Base-by-base conservation (phyloP, 2,797 vertebrate genomes). In the Taeniopygia guttata region DNA sequence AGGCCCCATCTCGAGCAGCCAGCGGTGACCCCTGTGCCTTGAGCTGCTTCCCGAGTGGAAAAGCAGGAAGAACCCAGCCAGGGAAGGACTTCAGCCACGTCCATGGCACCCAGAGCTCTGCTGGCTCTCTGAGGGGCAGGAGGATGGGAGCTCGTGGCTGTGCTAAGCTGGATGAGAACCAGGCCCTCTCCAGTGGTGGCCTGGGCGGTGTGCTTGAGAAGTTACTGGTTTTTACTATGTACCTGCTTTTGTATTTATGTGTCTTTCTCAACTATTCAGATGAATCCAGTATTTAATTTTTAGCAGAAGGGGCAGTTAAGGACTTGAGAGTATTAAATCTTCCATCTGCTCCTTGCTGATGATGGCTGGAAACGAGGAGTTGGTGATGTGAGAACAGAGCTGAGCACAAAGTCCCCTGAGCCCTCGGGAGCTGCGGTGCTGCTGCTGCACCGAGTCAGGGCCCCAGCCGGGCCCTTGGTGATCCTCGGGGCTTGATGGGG, bases 201-300 rank as follows among this genome's bases (percentile, higher is more conserved):
- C 67, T 1, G 56, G 90, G 85, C 14, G 2, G 27, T 62, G 46
- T 92, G 93, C 84, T 87, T 87, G 96, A 94, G 80, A 94, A 73
- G 69, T 51, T 60, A 58, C 7, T 90, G 76, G 34, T 89, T 75
- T 84, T 69, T 42, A 84, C 84, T 79, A n/a, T 90, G 91, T 91
- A 94, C 93, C n/a, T 92, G 88, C 96, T 97, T 96, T 93, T 87
- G 89, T 97, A 96, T 98, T 97, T 97, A 97, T 97, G 89, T 96
- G 92, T 95, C 95, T 93, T 82, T 97, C 90, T 94, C 29, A 15
- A 95, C 32, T 87, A 92, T 87, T 92, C 89, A 80, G 84, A 94
- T 78, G 83, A 94, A 78, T 79, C 73, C 46, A 92, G 29, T 97
- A 96, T 96, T 97, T 97, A 97, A 97, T 94, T 96, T 96, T 85